phyloP scores from a whole-genome alignment of 2,888 invertebrate genomes.

The Erebia palarica region DNA sequence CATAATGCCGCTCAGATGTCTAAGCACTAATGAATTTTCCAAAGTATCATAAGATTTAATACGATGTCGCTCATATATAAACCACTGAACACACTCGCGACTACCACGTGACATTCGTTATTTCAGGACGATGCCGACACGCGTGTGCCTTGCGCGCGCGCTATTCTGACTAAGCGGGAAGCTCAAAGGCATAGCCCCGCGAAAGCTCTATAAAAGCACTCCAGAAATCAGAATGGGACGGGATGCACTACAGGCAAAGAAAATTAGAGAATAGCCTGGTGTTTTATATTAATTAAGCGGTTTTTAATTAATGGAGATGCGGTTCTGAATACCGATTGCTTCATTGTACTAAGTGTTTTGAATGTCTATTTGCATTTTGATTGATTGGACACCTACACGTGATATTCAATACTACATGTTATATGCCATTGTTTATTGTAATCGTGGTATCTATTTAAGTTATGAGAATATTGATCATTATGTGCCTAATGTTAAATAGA shows the following conservation, averaged over 20 bases:
- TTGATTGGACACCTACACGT: conserved; percentile 2
- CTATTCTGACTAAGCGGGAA: conserved; percentile 69
- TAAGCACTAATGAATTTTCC: too few relatives aligned
- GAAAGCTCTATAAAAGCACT: conserved; percentile 36
- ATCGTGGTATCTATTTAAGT: neutral
- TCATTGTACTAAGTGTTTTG: conserved; percentile 4
- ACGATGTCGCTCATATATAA: conserved; percentile 47
- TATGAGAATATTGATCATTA: neutral
- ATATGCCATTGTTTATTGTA: neutral
- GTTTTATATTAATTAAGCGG: conserved; percentile 35
- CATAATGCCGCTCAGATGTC: too few relatives aligned
- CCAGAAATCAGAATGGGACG: conserved; percentile 31
- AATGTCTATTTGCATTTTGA: conserved; percentile 3
- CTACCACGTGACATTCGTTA: conserved; percentile 28
- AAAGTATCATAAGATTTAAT: neutral
- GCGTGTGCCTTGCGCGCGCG: conserved; percentile 73
- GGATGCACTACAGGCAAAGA: conserved; percentile 33
- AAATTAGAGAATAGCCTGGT: conserved; percentile 35
- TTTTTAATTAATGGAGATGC: conserved; percentile 36
- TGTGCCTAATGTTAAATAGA: neutral
- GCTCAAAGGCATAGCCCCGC: conserved; percentile 69
- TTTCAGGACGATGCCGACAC: conserved; percentile 44
- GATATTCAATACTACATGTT: neutral
- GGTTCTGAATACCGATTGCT: conserved; percentile 19
- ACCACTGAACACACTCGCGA: conserved; percentile 41